phyloP scores from a whole-genome alignment of 1,140 invertebrate genomes.

The Aleiodes sp. region DNA sequence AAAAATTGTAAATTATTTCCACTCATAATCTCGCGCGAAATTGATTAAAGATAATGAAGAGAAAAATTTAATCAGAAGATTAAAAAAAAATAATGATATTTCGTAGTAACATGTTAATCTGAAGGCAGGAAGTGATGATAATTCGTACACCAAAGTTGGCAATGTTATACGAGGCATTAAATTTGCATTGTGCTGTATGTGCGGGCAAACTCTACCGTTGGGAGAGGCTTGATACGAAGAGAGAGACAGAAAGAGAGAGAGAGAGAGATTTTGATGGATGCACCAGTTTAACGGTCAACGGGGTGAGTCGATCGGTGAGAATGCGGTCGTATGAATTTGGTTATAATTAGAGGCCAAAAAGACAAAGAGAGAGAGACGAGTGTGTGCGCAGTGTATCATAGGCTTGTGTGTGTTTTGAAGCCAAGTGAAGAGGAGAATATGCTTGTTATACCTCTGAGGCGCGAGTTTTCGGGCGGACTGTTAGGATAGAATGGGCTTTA shows the following conservation, averaged over 20 bases:
- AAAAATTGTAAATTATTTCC: no score
- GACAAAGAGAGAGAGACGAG: no score
- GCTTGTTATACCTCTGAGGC: slow-evolving; percentile 5
- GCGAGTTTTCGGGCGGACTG: background rate
- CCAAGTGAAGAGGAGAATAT: slow-evolving; percentile 13
- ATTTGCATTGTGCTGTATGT: slow-evolving; percentile 3
- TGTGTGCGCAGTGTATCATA: background rate
- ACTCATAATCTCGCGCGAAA: no score
- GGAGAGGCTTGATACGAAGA: background rate
- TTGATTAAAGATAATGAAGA: no score
- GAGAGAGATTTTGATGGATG: background rate
- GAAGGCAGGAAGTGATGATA: slow-evolving; percentile 8
- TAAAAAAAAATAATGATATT: background rate
- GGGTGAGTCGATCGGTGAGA: slow-evolving; percentile 37
- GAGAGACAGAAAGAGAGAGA: background rate
- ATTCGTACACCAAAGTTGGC: slow-evolving; percentile 8
- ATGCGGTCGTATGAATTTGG: slow-evolving; percentile 45
- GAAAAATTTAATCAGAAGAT: background rate
- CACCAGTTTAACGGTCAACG: slow-evolving; percentile 13
- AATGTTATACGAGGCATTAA: slow-evolving; percentile 10
- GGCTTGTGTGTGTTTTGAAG: background rate
- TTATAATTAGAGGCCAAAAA: slow-evolving; percentile 36
- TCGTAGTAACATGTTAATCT: slow-evolving; percentile 10
- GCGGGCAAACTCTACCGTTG: background rate
- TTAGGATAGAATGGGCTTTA: slow-evolving; percentile 10